Conservation (phyloP, 37 sponge, comb jelly and placozoan species). For the Beroe ovata region DNA sequence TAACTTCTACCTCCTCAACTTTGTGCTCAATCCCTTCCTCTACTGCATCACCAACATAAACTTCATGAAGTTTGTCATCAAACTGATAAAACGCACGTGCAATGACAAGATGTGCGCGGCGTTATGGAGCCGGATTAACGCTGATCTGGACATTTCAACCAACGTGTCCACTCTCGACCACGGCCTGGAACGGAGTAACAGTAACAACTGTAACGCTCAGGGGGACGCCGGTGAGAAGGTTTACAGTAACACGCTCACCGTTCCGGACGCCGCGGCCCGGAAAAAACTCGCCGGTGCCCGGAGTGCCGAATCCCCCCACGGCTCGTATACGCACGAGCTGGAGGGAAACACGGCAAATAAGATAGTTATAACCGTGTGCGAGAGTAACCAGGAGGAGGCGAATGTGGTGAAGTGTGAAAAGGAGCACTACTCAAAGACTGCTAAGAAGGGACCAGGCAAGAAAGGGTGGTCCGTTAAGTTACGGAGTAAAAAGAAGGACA, state of each 20-base stretch:
- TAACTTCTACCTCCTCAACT: conserved; percentile 58
- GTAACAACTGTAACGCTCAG: conserved; percentile 20
- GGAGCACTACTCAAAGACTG: not conserved
- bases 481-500: not conserved
- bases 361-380: not conserved
- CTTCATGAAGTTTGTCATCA: conserved; percentile 63
- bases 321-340: not conserved
- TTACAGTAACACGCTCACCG: conserved; percentile 55
- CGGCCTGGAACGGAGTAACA: not conserved
- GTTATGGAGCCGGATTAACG: not conserved
- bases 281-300: not conserved
- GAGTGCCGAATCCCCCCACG: not conserved
- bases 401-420: not conserved
- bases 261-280: not conserved
- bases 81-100: conserved; percentile 8
- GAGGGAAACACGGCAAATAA: not conserved
- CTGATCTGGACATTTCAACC: conserved; percentile 63
- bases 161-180: conserved; percentile 60
- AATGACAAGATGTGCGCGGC: not conserved
- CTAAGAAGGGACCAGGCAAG: not conserved
- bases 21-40: conserved; percentile 56
- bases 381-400: not conserved
- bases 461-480: not conserved
- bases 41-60: conserved; percentile 41
- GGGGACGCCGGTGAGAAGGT: conserved; percentile 16